Percentiles rank a stretch among this genome's conserved stretches.
Evolutionary conservation across 2,888 invertebrate genomes (phyloP).

Genomic region (Hydriomena furcata): DNA sequence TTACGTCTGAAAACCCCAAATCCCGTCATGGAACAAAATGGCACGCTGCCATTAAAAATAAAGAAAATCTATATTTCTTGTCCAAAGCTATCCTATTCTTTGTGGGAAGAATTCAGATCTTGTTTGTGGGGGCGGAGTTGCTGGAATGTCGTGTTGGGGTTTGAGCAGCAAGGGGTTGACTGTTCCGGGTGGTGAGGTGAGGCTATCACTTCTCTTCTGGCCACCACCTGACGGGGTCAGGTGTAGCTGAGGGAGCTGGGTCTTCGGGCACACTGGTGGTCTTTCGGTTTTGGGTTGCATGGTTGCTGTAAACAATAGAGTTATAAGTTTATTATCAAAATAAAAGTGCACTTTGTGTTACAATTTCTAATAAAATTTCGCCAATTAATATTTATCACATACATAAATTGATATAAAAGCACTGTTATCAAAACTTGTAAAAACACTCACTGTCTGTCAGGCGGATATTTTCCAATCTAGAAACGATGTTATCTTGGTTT

Average conservation of each 20-base stretch:
- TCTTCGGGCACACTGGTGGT: slow-evolving; percentile 63
- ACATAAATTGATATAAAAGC: background rate
- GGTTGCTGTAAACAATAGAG: slow-evolving; percentile 50
- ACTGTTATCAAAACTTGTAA: background rate
- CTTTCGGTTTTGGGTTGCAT: slow-evolving; percentile 75
- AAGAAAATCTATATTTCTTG: slow-evolving; percentile 46
- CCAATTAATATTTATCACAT: background rate
- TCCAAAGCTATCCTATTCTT: slow-evolving; percentile 65
- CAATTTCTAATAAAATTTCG: too few relatives aligned
- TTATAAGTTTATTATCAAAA: too few relatives aligned
- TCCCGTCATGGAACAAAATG: slow-evolving; percentile 66
- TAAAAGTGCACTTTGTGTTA: too few relatives aligned
- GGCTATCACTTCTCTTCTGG: slow-evolving; percentile 56
- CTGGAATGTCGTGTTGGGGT: slow-evolving; percentile 72
- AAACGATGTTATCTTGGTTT: slow-evolving; percentile 64
- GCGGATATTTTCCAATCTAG: slow-evolving; percentile 63
- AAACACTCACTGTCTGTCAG: slow-evolving; percentile 65
- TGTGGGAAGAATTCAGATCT: slow-evolving; percentile 70
- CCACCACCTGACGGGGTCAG: slow-evolving; percentile 63
- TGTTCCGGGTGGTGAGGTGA: slow-evolving; percentile 46
- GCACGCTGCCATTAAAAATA: slow-evolving; percentile 71
- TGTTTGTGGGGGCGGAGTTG: slow-evolving; percentile 71
- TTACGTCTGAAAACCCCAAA: slow-evolving; percentile 68
- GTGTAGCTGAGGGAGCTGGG: slow-evolving; percentile 63
- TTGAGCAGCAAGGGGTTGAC: slow-evolving; percentile 68